Base-by-base conservation (phyloP, 2,888 invertebrate species). In the Dromius quadrimaculatus region DNA sequence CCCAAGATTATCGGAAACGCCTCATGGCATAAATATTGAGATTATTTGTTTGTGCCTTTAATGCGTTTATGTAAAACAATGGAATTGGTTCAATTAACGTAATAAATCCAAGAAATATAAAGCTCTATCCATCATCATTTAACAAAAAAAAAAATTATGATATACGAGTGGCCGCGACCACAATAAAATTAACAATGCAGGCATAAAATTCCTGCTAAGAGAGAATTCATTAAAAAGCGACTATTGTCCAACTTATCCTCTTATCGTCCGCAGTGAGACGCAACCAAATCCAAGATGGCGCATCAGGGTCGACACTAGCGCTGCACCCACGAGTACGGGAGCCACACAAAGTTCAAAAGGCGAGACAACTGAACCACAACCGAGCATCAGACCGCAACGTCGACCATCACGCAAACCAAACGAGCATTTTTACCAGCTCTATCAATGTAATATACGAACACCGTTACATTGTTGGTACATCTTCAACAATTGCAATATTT, bases 311-410 rank as follows among this genome's bases (percentile, higher is more conserved):
- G 59, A 59, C 36, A 36, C 19, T 41, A 59, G 41, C 43, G 59
- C 45, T 34, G 41, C 68, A 68, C 68, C 68, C 68, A 68, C 50
- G 13, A 19, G 20, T n/a, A 15, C 68, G 57, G 41, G 57, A 20
- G 68, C 19, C 43, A 32, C 23, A 68, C 57, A 68, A 68, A 68
- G 68, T 68, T 68, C 68, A 68, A 68, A 68, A 68, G 68, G 68
- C 68, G 68, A 8, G 32, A 8, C 59, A 68, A 59, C 68, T 68
- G 68, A 68, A 68, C 68, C 68, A 68, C 57, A 45, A 59, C 68
- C 20, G 57, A 13, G 59, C 68, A 43, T 23, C 68, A 38, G 41
- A 68, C 68, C 68, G 68, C 28, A 19, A 43, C 68, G 57, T 43
- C 63, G 47, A n/a, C 6, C 17, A 15, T 22, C 59, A 68, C 41